A percentile compares a stretch with the other conserved stretches of the same genome.
phyloP scores from a whole-genome alignment of 2,888 invertebrate species.

The Drosophila formosana region DNA sequence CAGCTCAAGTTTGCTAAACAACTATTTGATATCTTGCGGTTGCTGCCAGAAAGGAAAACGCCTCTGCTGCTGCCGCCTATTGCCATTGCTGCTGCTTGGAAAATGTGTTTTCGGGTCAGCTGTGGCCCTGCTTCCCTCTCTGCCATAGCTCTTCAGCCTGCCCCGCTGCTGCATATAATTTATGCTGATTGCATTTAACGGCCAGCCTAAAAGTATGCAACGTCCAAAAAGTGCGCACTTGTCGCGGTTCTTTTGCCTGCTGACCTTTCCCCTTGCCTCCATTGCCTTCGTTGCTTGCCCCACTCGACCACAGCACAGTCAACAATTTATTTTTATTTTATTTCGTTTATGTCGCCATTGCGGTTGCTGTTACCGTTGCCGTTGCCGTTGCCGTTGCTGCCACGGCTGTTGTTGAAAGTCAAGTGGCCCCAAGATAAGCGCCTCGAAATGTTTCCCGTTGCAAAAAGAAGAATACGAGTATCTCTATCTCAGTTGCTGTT shows the following conservation, averaged over 20 bases:
- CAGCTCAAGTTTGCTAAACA: constrained; percentile 21
- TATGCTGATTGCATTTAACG: constrained; percentile 82
- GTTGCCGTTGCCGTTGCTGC: constrained; percentile 8
- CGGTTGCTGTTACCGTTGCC: constrained; percentile 14
- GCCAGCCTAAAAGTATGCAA: constrained; percentile 38
- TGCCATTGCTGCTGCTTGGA: constrained; percentile 49
- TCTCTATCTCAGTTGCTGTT: constrained; percentile 16
- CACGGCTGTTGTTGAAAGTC: constrained; percentile 58
- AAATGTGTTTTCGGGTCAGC: constrained; percentile 84
- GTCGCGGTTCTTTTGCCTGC: constrained; percentile 58
- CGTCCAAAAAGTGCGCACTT: constrained; percentile 65
- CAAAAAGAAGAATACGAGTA: constrained; percentile 33
- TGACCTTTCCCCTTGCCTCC: background rate
- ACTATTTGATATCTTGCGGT: constrained; percentile 72
- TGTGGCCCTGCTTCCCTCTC: constrained; percentile 43
- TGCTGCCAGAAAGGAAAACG: constrained; percentile 58
- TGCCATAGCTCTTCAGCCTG: constrained; percentile 4
- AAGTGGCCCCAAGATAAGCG: constrained; percentile 75
- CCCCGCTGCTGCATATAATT: constrained; percentile 68
- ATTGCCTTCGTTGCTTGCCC: background rate
- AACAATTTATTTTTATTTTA: constrained; percentile 78
- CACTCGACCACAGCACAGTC: constrained; percentile 16
- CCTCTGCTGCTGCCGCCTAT: constrained; percentile 4
- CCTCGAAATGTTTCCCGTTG: constrained; percentile 66
- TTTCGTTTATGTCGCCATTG: constrained; percentile 55